Percentiles rank a stretch among this genome's conserved stretches.
These are phyloP conservation scores for Axis porcinus DNA, from an alignment of 2,113 vertebrate genomes.

Conservation along the genomic window DNA sequence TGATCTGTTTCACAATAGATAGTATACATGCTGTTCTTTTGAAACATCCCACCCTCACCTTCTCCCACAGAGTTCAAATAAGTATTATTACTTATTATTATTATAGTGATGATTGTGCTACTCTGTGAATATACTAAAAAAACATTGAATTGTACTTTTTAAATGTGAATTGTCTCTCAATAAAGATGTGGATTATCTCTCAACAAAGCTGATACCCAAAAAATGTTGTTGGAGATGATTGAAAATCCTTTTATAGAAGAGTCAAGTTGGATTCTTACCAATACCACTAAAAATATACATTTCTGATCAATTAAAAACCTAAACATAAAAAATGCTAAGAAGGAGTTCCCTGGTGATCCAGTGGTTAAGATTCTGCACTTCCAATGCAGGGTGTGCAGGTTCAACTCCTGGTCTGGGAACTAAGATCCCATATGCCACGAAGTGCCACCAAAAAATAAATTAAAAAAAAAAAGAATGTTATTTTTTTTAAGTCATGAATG, in stretches of 20 bases:
- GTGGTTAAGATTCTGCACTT: background rate
- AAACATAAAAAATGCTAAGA: background rate
- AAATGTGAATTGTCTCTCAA: background rate
- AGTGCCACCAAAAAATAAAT: background rate
- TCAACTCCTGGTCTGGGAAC: background rate
- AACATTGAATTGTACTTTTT: background rate
- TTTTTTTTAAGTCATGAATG: background rate
- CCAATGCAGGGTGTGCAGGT: background rate
- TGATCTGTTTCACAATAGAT: no score
- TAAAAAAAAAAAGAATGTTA: background rate
- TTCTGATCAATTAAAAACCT: background rate
- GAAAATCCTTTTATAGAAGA: background rate
- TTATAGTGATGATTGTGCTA: background rate
- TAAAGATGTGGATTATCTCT: background rate
- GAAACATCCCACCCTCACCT: no score
- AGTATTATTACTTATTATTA: no score
- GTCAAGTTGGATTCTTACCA: background rate
- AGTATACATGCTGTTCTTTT: no score
- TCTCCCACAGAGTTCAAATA: no score
- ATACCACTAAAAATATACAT: background rate
- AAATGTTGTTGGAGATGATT: background rate
- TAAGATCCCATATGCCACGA: background rate
- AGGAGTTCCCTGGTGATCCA: background rate
- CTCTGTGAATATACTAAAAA: background rate
- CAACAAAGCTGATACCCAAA: background rate